Evolutionary conservation across 1,140 invertebrate genomes (phyloP).

Genomic region (Cyphomyrmex costatus): DNA sequence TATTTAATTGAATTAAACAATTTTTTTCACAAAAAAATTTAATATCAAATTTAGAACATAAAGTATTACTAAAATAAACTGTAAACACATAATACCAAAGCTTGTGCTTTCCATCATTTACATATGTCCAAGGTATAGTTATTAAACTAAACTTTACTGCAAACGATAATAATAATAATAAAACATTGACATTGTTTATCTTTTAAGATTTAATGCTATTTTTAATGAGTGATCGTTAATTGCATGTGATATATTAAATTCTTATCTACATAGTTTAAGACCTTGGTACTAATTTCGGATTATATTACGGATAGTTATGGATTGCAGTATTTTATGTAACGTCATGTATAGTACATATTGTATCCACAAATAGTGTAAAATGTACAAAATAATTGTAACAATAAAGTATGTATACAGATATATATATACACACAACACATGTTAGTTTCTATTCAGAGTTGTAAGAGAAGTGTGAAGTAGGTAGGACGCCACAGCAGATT

Average conservation of each 20-base stretch:
- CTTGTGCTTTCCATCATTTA: not conserved
- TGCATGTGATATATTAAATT: not conserved
- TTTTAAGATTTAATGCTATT: not conserved
- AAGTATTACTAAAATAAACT: not conserved
- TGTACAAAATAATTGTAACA: slow-evolving; percentile 60
- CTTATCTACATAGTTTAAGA: not conserved
- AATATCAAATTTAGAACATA: not conserved
- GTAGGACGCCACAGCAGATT: not conserved
- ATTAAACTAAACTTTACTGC: too few relatives aligned
- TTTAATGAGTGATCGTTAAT: not conserved
- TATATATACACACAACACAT: not conserved
- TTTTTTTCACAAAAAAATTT: not conserved
- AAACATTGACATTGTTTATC: not conserved
- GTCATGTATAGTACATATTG: slow-evolving; percentile 20
- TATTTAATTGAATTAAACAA: not conserved
- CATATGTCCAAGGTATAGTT: not conserved
- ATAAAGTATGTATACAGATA: slow-evolving; percentile 56
- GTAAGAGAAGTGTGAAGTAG: not conserved
- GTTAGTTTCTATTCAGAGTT: not conserved
- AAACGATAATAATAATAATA: not conserved
- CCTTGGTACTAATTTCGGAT: not conserved
- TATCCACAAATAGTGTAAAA: slow-evolving; percentile 51
- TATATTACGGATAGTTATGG: not conserved
- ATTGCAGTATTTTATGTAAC: slow-evolving; percentile 21
- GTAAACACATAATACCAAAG: not conserved